These are phyloP conservation scores for Felis chaus DNA, from an alignment of 2,113 vertebrate genomes.

Conservation along the genomic window DNA sequence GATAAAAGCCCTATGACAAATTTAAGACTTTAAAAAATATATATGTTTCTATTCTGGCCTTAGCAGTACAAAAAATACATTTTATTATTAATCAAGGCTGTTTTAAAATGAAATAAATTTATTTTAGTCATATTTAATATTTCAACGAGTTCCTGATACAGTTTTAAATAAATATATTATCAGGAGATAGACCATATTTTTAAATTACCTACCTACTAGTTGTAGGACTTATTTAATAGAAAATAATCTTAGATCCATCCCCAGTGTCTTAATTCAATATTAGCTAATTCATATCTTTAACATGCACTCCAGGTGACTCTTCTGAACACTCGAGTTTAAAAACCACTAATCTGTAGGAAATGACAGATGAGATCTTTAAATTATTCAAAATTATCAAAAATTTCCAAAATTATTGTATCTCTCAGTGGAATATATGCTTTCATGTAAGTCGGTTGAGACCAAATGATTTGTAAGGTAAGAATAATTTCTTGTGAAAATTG, in stretches of 20 bases:
- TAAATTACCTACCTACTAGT: neutral
- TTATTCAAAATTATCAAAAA: neutral
- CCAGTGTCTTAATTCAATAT: neutral
- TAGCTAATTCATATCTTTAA: neutral
- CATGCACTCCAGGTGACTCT: neutral
- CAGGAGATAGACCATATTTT: neutral
- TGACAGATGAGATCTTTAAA: neutral
- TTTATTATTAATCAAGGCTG: neutral
- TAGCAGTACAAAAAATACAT: neutral
- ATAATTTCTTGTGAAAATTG: neutral
- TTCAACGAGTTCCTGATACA: neutral
- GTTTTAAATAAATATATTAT: neutral
- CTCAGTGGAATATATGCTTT: neutral
- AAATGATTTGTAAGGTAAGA: neutral
- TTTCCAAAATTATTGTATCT: neutral
- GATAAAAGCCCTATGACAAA: neutral
- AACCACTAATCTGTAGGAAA: neutral
- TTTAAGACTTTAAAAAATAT: neutral
- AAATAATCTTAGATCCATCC: neutral
- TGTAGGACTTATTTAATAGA: neutral
- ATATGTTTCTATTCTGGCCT: neutral
- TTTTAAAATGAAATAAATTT: conserved; percentile 16
- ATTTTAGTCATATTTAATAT: neutral
- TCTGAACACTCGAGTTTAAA: neutral
- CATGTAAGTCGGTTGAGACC: neutral